phyloP scores from a whole-genome alignment of 2,888 invertebrate species.

The Papilio gigon region DNA sequence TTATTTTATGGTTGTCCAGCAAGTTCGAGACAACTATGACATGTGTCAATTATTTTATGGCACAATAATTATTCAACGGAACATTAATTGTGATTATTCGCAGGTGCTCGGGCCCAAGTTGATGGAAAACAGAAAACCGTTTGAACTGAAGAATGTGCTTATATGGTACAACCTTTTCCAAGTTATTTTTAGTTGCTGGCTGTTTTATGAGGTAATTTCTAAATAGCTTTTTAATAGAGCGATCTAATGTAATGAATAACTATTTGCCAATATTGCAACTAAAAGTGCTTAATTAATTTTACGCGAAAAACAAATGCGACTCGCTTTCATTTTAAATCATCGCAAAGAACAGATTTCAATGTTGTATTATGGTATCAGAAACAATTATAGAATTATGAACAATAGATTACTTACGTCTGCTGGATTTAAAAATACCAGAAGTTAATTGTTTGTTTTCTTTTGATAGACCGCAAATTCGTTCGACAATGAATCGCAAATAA shows the following conservation, averaged over 20 bases:
- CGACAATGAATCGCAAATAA: no score
- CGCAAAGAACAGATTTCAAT: no score
- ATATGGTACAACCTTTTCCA: slow-evolving; percentile 93
- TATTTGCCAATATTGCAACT: no score
- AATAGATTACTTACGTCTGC: no score
- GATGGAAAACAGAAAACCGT: slow-evolving; percentile 94
- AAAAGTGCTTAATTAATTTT: background rate
- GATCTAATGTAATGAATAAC: no score
- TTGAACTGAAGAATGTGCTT: slow-evolving; percentile 87
- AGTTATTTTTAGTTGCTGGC: slow-evolving; percentile 88
- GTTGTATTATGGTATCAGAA: no score
- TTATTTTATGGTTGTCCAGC: slow-evolving; percentile 2
- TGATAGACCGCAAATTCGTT: no score
- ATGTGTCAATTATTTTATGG: slow-evolving; percentile 13
- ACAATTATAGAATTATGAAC: no score
- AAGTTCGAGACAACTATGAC: slow-evolving; percentile 18
- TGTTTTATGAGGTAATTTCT: slow-evolving; percentile 86
- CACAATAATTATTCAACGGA: slow-evolving; percentile 2
- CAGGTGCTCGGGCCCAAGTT: slow-evolving; percentile 88
- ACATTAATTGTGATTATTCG: slow-evolving; percentile 46
- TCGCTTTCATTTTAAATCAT: no score
- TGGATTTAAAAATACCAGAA: no score
- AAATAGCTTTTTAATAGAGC: background rate
- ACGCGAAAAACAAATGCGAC: no score
- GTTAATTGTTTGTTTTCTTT: no score